Base-by-base conservation (phyloP, 2,797 vertebrate genomes). In the Pygocentrus nattereri region DNA sequence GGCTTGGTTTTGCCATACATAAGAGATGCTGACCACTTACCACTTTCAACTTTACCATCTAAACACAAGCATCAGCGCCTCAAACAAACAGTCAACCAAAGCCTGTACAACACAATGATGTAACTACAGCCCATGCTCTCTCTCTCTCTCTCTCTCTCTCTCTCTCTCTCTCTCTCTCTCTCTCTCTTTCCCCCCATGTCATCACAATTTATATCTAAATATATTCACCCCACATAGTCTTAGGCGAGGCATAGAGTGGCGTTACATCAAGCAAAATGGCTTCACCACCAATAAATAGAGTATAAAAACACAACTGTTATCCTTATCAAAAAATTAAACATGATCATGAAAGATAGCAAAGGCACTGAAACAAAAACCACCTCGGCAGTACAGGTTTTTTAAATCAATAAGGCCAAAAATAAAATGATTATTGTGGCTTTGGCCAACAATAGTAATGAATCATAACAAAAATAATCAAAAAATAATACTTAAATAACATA, bases 251-350 rank as follows among this genome's bases (percentile, higher is more conserved):
- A 84, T 73, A 83, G 84, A 91, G 85, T 92, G 88, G 64, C 61
- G 59, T 95, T 94, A 95, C 90, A 95, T 95, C 93, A 95, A 95
- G 94, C 95, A 92, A 96, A 97, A 98, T 97, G 97, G 96, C 96
- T 98, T 98, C 95, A 95, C 96, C 96, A 97, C 95, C 95, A 99
- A 99, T 99, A 99, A 99, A 99, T 99, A 93, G 94, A 93, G 89
- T 94, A 94, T 93, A 89, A 89, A 94, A 95, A 90, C 88, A 93
- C 88, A 91, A 87, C 88, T 90, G 89, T 92, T 93, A 91, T 91
- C 87, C 88, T 90, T 91, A 88, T 90, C 86, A 90, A 92, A 90
- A 87, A 89, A 87, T 65, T 61, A 78, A 85, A 84, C 75, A 87
- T 82, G 54, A 83, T 88, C 82, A 89, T 87, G 86, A 90, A 91